These are phyloP conservation scores for Seriola aureovittata DNA, from an alignment of 2,113 vertebrate genomes.

Conservation along the genomic window DNA sequence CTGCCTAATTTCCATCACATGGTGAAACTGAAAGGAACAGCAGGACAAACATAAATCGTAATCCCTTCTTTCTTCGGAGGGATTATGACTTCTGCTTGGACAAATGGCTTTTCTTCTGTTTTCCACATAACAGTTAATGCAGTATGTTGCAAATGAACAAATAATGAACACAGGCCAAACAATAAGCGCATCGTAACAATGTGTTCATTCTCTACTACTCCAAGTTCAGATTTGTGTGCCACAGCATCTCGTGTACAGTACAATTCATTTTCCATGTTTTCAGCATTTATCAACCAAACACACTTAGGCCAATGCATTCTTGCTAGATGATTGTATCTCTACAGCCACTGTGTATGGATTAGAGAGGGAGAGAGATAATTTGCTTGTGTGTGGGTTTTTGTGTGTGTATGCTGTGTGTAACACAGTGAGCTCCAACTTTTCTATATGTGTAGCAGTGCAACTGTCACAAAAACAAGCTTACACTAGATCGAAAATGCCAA, in stretches of 20 bases:
- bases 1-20: constrained; percentile 27
- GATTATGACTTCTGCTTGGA: constrained; percentile 56
- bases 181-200: constrained; percentile 60
- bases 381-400: constrained; percentile 3
- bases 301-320: constrained; percentile 47
- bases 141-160: constrained; percentile 62
- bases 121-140: constrained; percentile 59
- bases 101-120: constrained; percentile 53
- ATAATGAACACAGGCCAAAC: constrained; percentile 62
- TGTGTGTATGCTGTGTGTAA: not conserved
- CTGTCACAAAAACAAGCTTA: constrained; percentile 12
- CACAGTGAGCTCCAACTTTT: constrained; percentile 17
- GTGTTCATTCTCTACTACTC: constrained; percentile 55
- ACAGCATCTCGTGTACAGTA: constrained; percentile 15
- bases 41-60: constrained; percentile 42
- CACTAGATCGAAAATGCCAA: constrained; percentile 34
- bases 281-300: constrained; percentile 53
- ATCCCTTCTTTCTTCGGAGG: constrained; percentile 41
- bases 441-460: constrained; percentile 2
- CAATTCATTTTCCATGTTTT: constrained; percentile 67
- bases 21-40: constrained; percentile 27
- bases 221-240: constrained; percentile 54
- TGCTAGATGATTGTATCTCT: constrained; percentile 53
- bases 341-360: constrained; percentile 37
- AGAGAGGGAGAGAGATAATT: constrained; percentile 42